phyloP scores from a whole-genome alignment of 92 coral and sea anemone genomes.

The Heteractis magnifica region DNA sequence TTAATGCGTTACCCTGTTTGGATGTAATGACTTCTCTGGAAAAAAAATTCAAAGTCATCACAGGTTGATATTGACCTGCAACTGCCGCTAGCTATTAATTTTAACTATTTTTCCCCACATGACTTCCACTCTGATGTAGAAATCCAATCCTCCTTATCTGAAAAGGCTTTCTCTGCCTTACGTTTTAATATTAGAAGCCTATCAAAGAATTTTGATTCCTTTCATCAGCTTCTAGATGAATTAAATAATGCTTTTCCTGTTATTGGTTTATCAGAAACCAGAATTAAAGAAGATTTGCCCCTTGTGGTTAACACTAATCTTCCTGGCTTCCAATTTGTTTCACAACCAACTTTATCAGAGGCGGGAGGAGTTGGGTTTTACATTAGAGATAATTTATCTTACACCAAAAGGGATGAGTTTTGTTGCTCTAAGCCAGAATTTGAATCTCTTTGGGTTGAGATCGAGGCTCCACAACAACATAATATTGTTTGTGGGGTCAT shows the following conservation, averaged over 20 bases:
- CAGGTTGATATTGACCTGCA: no score
- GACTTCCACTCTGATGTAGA: no score
- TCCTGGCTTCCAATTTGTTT: slow-evolving; percentile 37
- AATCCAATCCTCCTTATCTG: no score
- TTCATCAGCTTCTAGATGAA: slow-evolving; percentile 28
- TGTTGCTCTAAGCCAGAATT: slow-evolving; percentile 25
- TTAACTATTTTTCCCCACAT: no score
- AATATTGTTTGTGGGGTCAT: slow-evolving; percentile 28
- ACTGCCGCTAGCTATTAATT: no score
- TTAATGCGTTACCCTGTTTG: no score
- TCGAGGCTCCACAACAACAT: slow-evolving; percentile 18
- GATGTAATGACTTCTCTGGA: no score
- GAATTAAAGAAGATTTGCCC: slow-evolving; percentile 1
- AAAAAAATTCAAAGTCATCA: no score
- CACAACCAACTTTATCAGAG: slow-evolving; percentile 37
- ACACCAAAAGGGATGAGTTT: slow-evolving; percentile 27
- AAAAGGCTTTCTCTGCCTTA: slow-evolving; percentile 7
- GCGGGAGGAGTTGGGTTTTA: slow-evolving; percentile 45
- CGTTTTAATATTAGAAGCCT: slow-evolving; percentile 23
- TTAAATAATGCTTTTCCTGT: slow-evolving; percentile 17
- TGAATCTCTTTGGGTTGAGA: slow-evolving; percentile 50
- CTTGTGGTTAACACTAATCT: slow-evolving; percentile 11
- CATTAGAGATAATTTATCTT: slow-evolving; percentile 21
- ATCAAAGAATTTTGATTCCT: slow-evolving; percentile 4
- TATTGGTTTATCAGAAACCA: no score